phyloP scores from a whole-genome alignment of 1,140 invertebrate genomes.

The Samia ricini region DNA sequence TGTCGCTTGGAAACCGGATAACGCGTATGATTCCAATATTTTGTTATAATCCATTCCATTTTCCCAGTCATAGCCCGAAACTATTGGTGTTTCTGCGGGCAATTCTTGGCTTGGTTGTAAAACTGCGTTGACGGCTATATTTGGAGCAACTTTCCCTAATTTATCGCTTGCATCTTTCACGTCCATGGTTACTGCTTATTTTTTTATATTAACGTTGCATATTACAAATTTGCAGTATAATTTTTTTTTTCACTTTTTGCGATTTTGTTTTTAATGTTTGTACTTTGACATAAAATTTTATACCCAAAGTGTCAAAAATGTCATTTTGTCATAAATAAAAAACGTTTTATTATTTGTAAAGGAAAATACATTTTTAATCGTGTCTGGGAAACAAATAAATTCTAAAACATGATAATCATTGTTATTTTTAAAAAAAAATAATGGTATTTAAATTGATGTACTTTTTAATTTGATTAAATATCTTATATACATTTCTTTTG shows the following conservation, averaged over 20 bases:
- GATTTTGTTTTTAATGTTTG: neutral
- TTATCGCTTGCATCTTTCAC: constrained; percentile 21
- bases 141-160: constrained; percentile 61
- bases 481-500: too few species aligned
- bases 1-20: constrained; percentile 97
- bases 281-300: neutral
- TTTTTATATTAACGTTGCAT: neutral
- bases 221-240: neutral
- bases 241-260: neutral
- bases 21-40: constrained; percentile 88
- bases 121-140: constrained; percentile 81
- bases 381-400: too few species aligned
- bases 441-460: too few species aligned
- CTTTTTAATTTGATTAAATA: too few species aligned
- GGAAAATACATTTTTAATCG: too few species aligned
- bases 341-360: too few species aligned
- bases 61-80: constrained; percentile 95
- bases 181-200: constrained; percentile 33
- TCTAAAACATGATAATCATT: too few species aligned
- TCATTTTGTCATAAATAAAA: too few species aligned
- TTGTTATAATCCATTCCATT: constrained; percentile 92
- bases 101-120: constrained; percentile 81
- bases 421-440: too few species aligned
- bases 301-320: too few species aligned
- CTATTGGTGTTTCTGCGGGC: constrained; percentile 80